Base-by-base conservation (phyloP, 2,113 vertebrate genomes). In the Chlamydotis undulata region DNA sequence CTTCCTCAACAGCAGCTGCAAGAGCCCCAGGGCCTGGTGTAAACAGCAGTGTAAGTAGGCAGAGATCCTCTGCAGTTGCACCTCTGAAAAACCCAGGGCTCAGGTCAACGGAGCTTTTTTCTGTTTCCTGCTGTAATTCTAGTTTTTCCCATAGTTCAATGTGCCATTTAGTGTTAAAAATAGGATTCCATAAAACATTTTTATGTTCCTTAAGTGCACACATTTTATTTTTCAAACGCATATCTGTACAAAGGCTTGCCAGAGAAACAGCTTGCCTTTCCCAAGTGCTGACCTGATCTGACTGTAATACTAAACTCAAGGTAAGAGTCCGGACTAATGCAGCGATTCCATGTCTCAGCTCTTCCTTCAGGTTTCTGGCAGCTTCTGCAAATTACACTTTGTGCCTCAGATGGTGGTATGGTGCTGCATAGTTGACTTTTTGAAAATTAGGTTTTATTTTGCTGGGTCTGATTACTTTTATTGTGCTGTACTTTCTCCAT, bases 161-260 rank as follows among this genome's bases (percentile, higher is more conserved):
- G 52, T 75, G 26, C 37, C 50, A 25, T 69, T 91, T 80, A 56
- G 31, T 63, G 80, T 90, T 96, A 83, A 93, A 95, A 94, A 89
- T 87, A 97, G 82, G 75, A 47, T 75, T 93, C 35, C 41, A 83
- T 83, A 57, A 69, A 94, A 45, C 50, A 33, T 59, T 77, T 75
- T 95, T 57, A 45, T 86, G 75, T 94, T 93, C 41, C 59, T 91
- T 55, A 86, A 93, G 71, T 68, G 79, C 59, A 39, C 24, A 22
- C 49, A 6, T 35, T 55, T 90, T 67, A 50, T 22, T 88, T 94
- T 90, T 89, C 73, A 55, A 68, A 49, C 0, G 0, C 23, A 1
- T 57, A 26, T 77, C 64, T 37, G 45, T 61, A 15, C 61, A 73
- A 87, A 87, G n/a, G 39, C 37, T 50, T 91, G 79, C 77, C 74